Conservation (phyloP, 2,113 vertebrate species). For the Saguinus imperator region DNA sequence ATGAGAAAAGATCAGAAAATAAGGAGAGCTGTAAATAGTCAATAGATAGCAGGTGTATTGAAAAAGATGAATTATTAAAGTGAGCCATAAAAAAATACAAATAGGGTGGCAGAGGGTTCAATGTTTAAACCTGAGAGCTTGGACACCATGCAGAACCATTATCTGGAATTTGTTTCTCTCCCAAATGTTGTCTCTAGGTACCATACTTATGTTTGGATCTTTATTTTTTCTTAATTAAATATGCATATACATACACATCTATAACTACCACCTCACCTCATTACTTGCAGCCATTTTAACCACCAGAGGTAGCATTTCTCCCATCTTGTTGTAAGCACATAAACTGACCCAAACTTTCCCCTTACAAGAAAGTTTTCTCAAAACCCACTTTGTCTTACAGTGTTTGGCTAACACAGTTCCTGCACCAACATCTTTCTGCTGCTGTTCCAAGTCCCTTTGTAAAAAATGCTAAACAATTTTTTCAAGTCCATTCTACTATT, state of each 20-base stretch:
- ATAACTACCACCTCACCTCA: not conserved
- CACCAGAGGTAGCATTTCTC: not conserved
- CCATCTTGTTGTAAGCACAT: not conserved
- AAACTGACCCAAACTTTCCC: not conserved
- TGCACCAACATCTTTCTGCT: not conserved
- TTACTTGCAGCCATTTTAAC: not conserved
- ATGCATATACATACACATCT: not conserved
- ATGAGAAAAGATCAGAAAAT: not conserved
- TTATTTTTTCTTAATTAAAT: not conserved
- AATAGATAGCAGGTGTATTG: not conserved
- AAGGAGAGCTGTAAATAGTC: not conserved
- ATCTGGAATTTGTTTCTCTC: not conserved
- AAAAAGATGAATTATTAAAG: not conserved
- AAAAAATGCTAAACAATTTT: not conserved
- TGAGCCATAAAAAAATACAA: not conserved
- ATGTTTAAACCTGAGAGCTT: not conserved
- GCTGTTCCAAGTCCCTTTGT: not conserved
- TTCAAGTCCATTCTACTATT: not conserved
- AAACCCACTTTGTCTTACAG: not conserved
- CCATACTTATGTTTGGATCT: not conserved
- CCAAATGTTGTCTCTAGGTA: not conserved
- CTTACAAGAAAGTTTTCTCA: not conserved
- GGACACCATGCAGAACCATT: not conserved
- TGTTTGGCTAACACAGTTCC: not conserved
- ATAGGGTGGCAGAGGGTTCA: not conserved